phyloP scores from a whole-genome alignment of 2,888 invertebrate species.

The Petrophora chlorosata region DNA sequence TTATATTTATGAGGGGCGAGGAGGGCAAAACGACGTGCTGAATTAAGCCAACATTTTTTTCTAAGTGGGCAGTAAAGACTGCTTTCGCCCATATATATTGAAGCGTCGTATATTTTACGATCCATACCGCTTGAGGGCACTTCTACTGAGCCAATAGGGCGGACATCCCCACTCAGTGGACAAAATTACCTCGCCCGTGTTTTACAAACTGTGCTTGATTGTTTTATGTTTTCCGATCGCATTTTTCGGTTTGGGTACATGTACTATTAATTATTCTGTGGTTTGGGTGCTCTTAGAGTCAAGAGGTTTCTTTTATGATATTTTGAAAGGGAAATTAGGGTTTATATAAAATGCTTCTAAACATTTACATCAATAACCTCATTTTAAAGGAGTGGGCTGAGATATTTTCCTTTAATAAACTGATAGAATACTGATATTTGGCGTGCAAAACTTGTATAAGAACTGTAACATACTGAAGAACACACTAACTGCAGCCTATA shows the following conservation, averaged over 20 bases:
- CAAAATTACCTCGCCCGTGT: conserved; percentile 70
- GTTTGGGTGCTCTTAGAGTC: conserved; percentile 11
- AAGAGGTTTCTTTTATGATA: conserved; percentile 10
- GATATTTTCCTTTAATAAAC: too few species aligned
- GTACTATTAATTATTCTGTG: too few species aligned
- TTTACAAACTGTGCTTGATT: conserved; percentile 46
- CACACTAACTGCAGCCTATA: too few species aligned
- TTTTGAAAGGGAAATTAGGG: conserved; percentile 5
- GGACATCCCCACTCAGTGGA: conserved; percentile 71
- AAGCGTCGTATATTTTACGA: conserved; percentile 81
- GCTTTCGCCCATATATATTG: conserved; percentile 72
- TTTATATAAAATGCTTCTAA: too few species aligned
- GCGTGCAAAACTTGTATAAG: too few species aligned
- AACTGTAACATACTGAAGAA: too few species aligned
- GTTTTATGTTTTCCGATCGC: conserved; percentile 26
- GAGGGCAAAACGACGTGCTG: conserved; percentile 68
- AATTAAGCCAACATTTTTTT: conserved; percentile 81
- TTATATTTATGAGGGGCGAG: conserved; percentile 65
- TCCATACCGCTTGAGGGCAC: conserved; percentile 71
- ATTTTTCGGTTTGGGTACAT: too few species aligned
- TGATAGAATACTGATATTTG: too few species aligned
- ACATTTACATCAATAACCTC: too few species aligned
- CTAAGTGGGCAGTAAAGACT: conserved; percentile 78
- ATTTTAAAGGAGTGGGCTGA: too few species aligned
- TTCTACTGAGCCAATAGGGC: conserved; percentile 53